phyloP scores from a whole-genome alignment of 2,888 invertebrate species.

The Drosophila leonis region DNA sequence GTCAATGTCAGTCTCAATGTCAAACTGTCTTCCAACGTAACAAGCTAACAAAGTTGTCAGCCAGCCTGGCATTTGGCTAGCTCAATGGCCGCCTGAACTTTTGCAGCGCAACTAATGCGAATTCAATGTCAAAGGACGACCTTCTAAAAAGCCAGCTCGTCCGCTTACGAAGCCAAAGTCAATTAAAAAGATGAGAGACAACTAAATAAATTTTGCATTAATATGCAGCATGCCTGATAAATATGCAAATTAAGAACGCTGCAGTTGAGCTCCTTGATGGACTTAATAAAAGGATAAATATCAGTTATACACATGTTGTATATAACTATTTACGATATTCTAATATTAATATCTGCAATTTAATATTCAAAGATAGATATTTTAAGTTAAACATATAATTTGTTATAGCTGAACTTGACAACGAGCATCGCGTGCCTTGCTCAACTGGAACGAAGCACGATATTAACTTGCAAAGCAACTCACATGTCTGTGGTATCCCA shows the following conservation, averaged over 20 bases:
- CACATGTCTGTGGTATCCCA: constrained; percentile 15
- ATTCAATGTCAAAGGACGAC: constrained; percentile 69
- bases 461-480: constrained; percentile 35
- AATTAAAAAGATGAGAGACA: constrained; percentile 66
- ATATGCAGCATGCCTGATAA: constrained; percentile 53
- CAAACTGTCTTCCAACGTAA: constrained; percentile 63
- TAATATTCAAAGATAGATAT: not conserved
- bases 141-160: constrained; percentile 33
- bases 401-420: not conserved
- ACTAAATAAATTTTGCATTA: constrained; percentile 67
- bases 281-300: not conserved
- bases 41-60: constrained; percentile 49
- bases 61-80: constrained; percentile 35
- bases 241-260: constrained; percentile 42
- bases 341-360: not conserved
- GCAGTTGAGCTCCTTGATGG: constrained; percentile 16
- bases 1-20: constrained; percentile 69
- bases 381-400: not conserved
- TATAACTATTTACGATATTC: not conserved
- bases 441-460: constrained; percentile 15
- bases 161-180: constrained; percentile 54
- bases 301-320: not conserved
- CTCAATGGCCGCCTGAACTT: constrained; percentile 71
- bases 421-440: constrained; percentile 14
- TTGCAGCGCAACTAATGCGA: constrained; percentile 72